These are phyloP conservation scores for Nomada fucata DNA, from an alignment of 2,888 invertebrate genomes.

Conservation along the genomic window DNA sequence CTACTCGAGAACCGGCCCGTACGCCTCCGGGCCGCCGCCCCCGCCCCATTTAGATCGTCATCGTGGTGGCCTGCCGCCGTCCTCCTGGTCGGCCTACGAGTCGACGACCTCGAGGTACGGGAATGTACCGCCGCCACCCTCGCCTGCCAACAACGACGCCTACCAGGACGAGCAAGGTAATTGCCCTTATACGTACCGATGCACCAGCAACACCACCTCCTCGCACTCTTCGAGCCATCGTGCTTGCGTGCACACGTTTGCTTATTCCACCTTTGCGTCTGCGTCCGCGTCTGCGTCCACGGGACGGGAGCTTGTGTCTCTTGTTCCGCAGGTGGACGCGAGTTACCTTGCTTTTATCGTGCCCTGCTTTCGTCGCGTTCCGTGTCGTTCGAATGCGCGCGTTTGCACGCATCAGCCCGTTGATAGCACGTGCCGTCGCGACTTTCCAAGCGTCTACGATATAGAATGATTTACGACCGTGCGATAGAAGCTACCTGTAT, in stretches of 20 bases:
- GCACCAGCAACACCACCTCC: constrained; percentile 5
- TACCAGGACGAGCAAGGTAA: constrained; percentile 81
- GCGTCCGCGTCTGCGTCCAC: constrained; percentile 29
- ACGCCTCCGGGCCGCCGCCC: constrained; percentile 83
- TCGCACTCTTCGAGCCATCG: neutral
- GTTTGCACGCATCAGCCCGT: neutral
- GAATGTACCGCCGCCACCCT: constrained; percentile 80
- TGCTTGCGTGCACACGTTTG: neutral
- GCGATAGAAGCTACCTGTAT: constrained; percentile 9
- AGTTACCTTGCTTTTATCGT: neutral
- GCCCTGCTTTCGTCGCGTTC: neutral
- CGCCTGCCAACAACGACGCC: constrained; percentile 79
- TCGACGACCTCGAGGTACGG: constrained; percentile 80
- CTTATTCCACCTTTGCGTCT: constrained; percentile 16
- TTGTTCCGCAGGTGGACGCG: constrained; percentile 27
- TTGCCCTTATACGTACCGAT: constrained; percentile 23
- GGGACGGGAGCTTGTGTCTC: constrained; percentile 3
- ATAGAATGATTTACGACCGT: constrained; percentile 17
- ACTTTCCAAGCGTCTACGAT: neutral
- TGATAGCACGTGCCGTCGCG: constrained; percentile 24
- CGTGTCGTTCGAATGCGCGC: neutral
- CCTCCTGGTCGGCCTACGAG: constrained; percentile 81
- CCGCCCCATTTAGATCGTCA: constrained; percentile 82
- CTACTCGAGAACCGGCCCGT: constrained; percentile 80
- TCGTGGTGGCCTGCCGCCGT: constrained; percentile 78